Evolutionary conservation across 2,113 vertebrate species (phyloP).

Genomic region (Cervus canadensis): DNA sequence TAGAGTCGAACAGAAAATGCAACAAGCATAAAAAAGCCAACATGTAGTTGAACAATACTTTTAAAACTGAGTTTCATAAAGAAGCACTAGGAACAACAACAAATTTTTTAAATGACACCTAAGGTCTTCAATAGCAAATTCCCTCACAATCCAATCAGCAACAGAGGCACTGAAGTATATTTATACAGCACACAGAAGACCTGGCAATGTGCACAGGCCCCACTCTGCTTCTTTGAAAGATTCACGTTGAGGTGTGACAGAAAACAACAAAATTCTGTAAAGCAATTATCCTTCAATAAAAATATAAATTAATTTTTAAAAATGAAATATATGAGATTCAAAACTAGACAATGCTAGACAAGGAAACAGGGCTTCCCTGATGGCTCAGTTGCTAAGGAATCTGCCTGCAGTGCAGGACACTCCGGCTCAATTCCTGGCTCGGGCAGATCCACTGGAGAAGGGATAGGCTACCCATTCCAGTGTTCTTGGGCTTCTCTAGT

Average conservation of each 20-base stretch:
- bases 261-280: not conserved
- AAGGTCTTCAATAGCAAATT: not conserved
- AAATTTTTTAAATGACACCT: not conserved
- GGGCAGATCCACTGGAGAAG: not conserved
- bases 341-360: not conserved
- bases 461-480: not conserved
- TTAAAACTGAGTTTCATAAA: conserved; percentile 10
- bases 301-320: not conserved
- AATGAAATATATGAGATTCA: not conserved
- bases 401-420: not conserved
- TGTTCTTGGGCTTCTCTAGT: not conserved
- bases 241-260: not conserved
- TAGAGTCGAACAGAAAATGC: not conserved
- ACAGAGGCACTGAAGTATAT: not conserved
- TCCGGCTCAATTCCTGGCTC: not conserved
- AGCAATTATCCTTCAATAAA: not conserved
- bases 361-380: not conserved
- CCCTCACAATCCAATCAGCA: not conserved
- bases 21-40: not conserved
- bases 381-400: not conserved
- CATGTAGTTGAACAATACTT: not conserved
- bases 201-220: not conserved
- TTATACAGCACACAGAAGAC: not conserved
- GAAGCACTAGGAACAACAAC: not conserved
- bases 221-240: not conserved